Conservation (phyloP, 1,140 invertebrate species). For the Pachypeltis micranthus region DNA sequence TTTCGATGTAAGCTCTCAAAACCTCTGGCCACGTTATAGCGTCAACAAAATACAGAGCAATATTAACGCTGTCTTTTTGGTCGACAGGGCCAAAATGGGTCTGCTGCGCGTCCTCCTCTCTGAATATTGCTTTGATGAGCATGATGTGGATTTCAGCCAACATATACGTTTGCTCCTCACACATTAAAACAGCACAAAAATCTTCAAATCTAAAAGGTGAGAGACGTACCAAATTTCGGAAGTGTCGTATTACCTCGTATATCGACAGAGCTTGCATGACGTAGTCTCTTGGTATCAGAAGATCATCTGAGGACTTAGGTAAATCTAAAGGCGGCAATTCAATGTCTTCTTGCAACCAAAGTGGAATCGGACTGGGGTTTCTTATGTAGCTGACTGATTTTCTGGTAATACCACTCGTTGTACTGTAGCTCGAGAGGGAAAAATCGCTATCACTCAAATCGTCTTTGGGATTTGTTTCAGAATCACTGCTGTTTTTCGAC, state of each 20-base stretch:
- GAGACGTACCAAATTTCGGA: conserved; percentile 74
- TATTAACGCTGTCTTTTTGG: conserved; percentile 92
- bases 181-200: conserved; percentile 81
- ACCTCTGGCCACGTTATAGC: conserved; percentile 90
- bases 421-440: conserved; percentile 65
- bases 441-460: conserved; percentile 71
- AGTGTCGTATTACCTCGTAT: conserved; percentile 89
- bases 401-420: conserved; percentile 48
- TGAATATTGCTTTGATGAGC: conserved; percentile 75
- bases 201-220: conserved; percentile 94
- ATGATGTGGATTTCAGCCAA: conserved; percentile 86
- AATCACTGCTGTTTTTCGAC: conserved; percentile 48
- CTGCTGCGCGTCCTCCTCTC: conserved; percentile 90
- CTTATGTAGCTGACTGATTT: conserved; percentile 38
- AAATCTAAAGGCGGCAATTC: conserved; percentile 64
- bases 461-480: conserved; percentile 48
- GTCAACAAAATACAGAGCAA: conserved; percentile 83
- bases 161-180: conserved; percentile 81
- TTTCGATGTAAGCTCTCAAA: conserved; percentile 75
- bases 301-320: conserved; percentile 81
- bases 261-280: conserved; percentile 71
- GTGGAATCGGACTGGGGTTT: conserved; percentile 69
- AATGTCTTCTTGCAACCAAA: conserved; percentile 60
- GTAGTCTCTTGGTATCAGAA: conserved; percentile 64
- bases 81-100: conserved; percentile 92